Conservation (phyloP, 2,113 vertebrate species). For the Paramisgurnus dabryanus region DNA sequence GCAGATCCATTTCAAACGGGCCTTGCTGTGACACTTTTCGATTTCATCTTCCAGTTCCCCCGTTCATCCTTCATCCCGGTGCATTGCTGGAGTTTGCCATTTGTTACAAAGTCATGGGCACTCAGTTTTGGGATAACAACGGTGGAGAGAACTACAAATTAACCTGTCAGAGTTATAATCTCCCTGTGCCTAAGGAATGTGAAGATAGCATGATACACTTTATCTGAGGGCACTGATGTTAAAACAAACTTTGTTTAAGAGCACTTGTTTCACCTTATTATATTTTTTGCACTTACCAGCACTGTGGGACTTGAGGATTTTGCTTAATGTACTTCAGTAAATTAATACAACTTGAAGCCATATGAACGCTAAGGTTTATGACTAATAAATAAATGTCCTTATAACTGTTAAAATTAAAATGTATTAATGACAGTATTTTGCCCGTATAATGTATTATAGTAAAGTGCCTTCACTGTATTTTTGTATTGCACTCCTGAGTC, state of each 20-base stretch:
- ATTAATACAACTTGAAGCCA: neutral
- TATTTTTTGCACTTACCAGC: slow-evolving; percentile 6
- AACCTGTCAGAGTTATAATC: slow-evolving; percentile 82
- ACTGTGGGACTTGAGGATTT: neutral
- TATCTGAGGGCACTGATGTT: slow-evolving; percentile 71
- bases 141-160: slow-evolving; percentile 86
- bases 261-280: slow-evolving; percentile 4
- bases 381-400: too few species aligned
- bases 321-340: neutral
- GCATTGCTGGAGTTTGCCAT: slow-evolving; percentile 88
- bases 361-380: neutral
- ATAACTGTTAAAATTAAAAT: neutral
- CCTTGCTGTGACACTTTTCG: slow-evolving; percentile 82
- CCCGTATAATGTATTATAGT: neutral
- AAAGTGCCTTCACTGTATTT: slow-evolving; percentile 23
- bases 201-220: slow-evolving; percentile 96
- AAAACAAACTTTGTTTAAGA: neutral
- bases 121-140: slow-evolving; percentile 96
- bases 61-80: slow-evolving; percentile 84
- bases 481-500: neutral
- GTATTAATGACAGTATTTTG: neutral
- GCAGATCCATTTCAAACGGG: slow-evolving; percentile 53
- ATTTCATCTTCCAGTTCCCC: slow-evolving; percentile 88
- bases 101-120: slow-evolving; percentile 80
- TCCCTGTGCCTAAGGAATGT: slow-evolving; percentile 88